Percentiles rank a stretch among this genome's conserved stretches.
phyloP scores from a whole-genome alignment of 2,797 vertebrate genomes.

The Syngnathus rostellatus region DNA sequence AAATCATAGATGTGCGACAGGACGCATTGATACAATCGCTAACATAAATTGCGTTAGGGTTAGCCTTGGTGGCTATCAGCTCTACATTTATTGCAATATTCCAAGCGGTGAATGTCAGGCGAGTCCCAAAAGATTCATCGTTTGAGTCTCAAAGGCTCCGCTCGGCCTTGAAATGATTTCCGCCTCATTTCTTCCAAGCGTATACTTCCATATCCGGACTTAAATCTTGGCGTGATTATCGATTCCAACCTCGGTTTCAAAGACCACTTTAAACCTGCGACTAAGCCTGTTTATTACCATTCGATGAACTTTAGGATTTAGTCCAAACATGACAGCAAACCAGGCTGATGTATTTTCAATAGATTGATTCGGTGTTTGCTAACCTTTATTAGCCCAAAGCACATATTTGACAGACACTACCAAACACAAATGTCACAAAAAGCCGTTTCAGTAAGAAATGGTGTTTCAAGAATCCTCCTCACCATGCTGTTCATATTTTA shows the following conservation, averaged over 20 bases:
- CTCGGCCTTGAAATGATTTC: neutral
- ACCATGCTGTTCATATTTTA: neutral
- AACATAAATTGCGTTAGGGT: neutral
- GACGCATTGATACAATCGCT: neutral
- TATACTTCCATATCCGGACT: neutral
- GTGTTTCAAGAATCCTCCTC: neutral
- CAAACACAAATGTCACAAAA: too few species aligned
- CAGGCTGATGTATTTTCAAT: too few species aligned
- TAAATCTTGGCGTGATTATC: neutral
- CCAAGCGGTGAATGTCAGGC: neutral
- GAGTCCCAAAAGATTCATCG: neutral
- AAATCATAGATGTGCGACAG: constrained; percentile 21
- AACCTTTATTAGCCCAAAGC: too few species aligned
- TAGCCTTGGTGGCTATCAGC: neutral
- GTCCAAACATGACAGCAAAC: neutral
- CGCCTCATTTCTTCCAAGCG: neutral
- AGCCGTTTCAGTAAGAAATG: neutral
- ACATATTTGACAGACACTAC: too few species aligned
- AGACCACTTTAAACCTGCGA: neutral
- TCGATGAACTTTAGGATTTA: neutral
- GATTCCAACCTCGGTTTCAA: neutral
- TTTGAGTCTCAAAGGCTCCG: neutral
- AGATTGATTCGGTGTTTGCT: too few species aligned
- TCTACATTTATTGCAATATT: neutral
- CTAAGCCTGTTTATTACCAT: neutral